A percentile compares a stretch with the other conserved stretches of the same genome.
Evolutionary conservation across 2,797 vertebrate species (phyloP).

Genomic region (Pseudopleuronectes americanus): DNA sequence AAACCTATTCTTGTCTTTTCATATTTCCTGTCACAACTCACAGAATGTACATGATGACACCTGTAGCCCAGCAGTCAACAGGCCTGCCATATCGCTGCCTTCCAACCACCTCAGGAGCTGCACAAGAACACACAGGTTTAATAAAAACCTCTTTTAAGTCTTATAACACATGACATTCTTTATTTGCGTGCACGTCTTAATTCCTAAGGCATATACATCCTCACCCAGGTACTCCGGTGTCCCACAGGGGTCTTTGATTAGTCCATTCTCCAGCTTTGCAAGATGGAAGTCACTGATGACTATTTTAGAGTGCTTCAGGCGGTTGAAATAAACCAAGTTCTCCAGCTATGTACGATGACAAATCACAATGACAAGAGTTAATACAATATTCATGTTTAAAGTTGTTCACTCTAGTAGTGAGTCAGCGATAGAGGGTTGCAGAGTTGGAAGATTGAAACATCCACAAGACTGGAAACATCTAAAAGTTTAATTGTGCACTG

Average conservation of each 20-base stretch:
- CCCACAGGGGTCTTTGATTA: constrained; percentile 98
- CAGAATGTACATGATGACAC: constrained; percentile 99
- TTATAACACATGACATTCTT: background rate
- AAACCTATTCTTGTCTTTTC: background rate
- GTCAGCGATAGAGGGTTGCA: background rate
- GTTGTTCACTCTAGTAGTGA: constrained; percentile 8
- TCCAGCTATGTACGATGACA: constrained; percentile 86
- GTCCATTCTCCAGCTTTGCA: constrained; percentile 95
- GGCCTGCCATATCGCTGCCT: constrained; percentile 95
- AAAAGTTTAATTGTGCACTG: constrained; percentile 16
- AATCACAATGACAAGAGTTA: constrained; percentile 18
- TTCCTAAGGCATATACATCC: constrained; percentile 11
- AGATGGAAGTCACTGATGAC: constrained; percentile 99
- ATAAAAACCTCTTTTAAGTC: no score
- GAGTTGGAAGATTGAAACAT: background rate
- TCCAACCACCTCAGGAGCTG: constrained; percentile 97
- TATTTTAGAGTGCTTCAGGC: constrained; percentile 98
- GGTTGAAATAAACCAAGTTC: constrained; percentile 97
- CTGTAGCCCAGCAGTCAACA: constrained; percentile 98
- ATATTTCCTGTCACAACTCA: constrained; percentile 80
- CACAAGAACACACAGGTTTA: constrained; percentile 25
- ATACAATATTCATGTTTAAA: constrained; percentile 27
- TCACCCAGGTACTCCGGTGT: constrained; percentile 98
- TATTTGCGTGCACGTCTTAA: background rate
- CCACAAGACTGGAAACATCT: constrained; percentile 8